Conservation (phyloP, 1,140 invertebrate genomes). For the Drosophila aff. region DNA sequence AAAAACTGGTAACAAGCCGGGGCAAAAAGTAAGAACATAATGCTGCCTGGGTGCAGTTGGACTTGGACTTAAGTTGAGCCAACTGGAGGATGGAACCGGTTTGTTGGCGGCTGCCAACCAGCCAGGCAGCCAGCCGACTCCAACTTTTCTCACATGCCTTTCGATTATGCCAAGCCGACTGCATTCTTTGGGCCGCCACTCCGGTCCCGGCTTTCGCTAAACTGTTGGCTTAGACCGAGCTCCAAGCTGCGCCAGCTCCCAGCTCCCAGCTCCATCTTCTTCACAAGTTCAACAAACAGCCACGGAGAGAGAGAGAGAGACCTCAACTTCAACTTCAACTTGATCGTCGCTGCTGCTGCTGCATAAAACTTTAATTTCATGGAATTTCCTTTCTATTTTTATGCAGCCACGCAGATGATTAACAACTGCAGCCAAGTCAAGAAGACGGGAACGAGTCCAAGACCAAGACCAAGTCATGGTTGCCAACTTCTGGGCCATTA, state of each 20-base stretch:
- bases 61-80: constrained; percentile 21
- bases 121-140: constrained; percentile 29
- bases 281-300: constrained; percentile 65
- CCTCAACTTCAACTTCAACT: constrained; percentile 50
- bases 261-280: constrained; percentile 5
- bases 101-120: constrained; percentile 31
- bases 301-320: constrained; percentile 17
- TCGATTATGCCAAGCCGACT: constrained; percentile 76
- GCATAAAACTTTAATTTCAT: constrained; percentile 74
- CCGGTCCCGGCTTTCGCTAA: constrained; percentile 49
- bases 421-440: constrained; percentile 43
- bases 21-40: constrained; percentile 77
- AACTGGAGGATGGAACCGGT: constrained; percentile 55
- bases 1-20: constrained; percentile 70
- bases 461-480: constrained; percentile 47
- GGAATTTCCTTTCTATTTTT: constrained; percentile 81
- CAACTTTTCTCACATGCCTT: constrained; percentile 79
- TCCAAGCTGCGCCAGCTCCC: neutral
- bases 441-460: constrained; percentile 51
- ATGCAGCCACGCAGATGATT: constrained; percentile 67
- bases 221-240: constrained; percentile 45
- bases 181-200: constrained; percentile 69
- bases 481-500: constrained; percentile 50
- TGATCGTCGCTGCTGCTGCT: constrained; percentile 38
- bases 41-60: constrained; percentile 51